phyloP scores from a whole-genome alignment of 2,797 vertebrate genomes.

The Strix occidentalis region DNA sequence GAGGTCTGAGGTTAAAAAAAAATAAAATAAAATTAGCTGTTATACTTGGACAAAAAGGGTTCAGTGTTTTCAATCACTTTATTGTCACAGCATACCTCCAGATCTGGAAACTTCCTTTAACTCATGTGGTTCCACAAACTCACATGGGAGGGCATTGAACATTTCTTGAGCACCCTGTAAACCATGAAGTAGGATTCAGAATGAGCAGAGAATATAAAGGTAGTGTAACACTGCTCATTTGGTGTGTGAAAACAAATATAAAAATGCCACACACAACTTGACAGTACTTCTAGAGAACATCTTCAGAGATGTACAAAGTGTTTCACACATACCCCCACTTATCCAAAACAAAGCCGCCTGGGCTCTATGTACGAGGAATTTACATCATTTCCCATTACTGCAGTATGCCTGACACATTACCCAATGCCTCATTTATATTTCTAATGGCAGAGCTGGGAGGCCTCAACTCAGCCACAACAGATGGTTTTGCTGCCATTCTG shows the following conservation, averaged over 20 bases:
- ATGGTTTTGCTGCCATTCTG: not conserved
- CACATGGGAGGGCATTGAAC: constrained; percentile 92
- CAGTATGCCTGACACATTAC: not conserved
- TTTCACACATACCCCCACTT: not conserved
- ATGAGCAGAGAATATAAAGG: not conserved
- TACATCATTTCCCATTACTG: not conserved
- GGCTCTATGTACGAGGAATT: not conserved
- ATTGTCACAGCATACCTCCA: constrained; percentile 80
- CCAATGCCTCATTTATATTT: not conserved
- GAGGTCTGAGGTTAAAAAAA: constrained; percentile 78
- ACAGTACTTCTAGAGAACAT: not conserved
- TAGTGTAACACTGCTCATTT: not conserved
- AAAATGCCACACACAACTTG: not conserved
- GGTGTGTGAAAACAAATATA: not conserved
- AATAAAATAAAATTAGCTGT: not conserved
- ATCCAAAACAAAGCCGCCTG: not conserved
- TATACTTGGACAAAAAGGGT: not conserved
- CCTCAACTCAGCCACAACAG: not conserved
- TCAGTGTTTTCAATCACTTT: not conserved
- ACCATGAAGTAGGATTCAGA: not conserved
- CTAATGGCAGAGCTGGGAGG: not conserved
- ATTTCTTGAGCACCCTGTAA: constrained; percentile 93
- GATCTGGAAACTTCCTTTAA: constrained; percentile 88
- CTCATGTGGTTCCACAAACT: constrained; percentile 95
- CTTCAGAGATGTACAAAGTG: not conserved